These are phyloP conservation scores for Hyles vespertilio DNA, from an alignment of 1,140 invertebrate genomes.

Conservation along the genomic window DNA sequence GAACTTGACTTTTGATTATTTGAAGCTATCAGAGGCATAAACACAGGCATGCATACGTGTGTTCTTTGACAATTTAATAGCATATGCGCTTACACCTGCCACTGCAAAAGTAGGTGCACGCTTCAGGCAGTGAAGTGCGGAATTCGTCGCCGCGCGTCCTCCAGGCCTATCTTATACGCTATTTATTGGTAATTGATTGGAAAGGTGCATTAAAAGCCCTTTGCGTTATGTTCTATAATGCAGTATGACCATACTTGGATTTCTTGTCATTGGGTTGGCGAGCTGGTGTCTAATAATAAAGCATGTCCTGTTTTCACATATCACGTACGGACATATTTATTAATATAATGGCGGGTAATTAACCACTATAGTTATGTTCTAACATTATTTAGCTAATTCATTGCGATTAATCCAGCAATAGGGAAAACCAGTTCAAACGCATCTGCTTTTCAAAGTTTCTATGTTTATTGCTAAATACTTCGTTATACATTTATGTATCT, in stretches of 20 bases:
- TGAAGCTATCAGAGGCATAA: conserved; percentile 41
- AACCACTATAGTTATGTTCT: too few species aligned
- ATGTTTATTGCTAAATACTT: too few species aligned
- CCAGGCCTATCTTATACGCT: conserved; percentile 65
- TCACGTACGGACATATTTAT: conserved; percentile 8
- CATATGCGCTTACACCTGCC: conserved; percentile 70
- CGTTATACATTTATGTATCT: too few species aligned
- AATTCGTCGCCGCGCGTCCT: conserved; percentile 64
- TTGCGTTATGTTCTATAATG: conserved; percentile 28
- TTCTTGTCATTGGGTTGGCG: conserved; percentile 16
- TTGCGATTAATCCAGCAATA: too few species aligned
- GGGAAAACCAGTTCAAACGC: too few species aligned
- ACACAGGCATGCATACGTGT: conserved; percentile 43
- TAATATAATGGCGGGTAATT: too few species aligned
- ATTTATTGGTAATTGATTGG: conserved; percentile 71
- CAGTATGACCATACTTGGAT: conserved; percentile 27
- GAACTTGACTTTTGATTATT: conserved; percentile 54
- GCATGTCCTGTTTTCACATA: conserved; percentile 16
- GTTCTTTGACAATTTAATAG: conserved; percentile 73
- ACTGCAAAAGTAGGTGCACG: conserved; percentile 68
- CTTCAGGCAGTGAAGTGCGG: conserved; percentile 64
- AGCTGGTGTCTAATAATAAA: conserved; percentile 6
- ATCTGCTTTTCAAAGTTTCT: too few species aligned
- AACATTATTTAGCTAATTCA: too few species aligned
- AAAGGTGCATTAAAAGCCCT: conserved; percentile 55